Percentiles rank a stretch among this genome's conserved stretches.
phyloP scores from a whole-genome alignment of 2,888 invertebrate species.

The Adineta ricciae region DNA sequence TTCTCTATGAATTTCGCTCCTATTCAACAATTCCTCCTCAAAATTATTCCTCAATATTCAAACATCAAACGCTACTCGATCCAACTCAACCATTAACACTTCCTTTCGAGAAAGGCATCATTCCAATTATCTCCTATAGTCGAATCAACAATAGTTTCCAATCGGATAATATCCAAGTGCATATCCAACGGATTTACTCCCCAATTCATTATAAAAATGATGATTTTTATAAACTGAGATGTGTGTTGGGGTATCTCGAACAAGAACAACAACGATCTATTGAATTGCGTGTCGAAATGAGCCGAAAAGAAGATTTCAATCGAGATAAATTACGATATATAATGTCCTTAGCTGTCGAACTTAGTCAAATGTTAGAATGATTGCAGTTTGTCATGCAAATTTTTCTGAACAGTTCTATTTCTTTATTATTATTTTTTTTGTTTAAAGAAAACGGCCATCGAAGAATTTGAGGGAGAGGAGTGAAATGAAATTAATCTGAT shows the following conservation, averaged over 20 bases:
- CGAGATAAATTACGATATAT: not conserved
- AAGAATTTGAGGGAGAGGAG: not conserved
- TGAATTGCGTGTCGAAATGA: not conserved
- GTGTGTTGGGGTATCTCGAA: not conserved
- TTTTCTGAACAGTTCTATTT: not conserved
- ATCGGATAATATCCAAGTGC: not conserved
- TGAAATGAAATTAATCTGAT: not conserved
- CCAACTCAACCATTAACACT: constrained; percentile 9
- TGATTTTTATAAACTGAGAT: not conserved
- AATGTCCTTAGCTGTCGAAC: not conserved
- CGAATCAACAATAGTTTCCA: not conserved
- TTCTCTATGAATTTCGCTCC: not conserved
- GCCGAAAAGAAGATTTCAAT: not conserved
- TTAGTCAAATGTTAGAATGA: constrained; percentile 7
- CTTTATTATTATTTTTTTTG: not conserved
- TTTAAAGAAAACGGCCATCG: not conserved
- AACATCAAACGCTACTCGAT: not conserved
- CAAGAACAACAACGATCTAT: not conserved
- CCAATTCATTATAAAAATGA: constrained; percentile 14
- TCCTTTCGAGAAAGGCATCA: not conserved
- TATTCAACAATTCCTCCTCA: not conserved
- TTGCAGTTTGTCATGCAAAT: not conserved
- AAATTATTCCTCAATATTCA: not conserved
- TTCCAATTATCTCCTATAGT: not conserved
- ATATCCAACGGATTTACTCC: not conserved